Base-by-base conservation (phyloP, 2,888 invertebrate species). In the Nipponacmea schrenckii region DNA sequence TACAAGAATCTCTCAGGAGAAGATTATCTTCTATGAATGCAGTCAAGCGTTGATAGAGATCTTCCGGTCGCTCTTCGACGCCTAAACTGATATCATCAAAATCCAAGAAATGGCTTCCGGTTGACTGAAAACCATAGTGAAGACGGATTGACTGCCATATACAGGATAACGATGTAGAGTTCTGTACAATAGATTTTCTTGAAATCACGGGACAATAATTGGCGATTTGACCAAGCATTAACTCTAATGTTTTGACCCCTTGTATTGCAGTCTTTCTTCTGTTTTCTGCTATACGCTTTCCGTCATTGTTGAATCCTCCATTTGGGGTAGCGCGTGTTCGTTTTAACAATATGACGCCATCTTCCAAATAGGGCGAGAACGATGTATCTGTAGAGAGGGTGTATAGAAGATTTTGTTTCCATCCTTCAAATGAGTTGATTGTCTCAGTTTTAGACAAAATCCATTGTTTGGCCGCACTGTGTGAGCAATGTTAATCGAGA, bases 11-110 rank as follows among this genome's bases (percentile, higher is more conserved):
- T n/a, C 24, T 3, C 7, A 62, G 64, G 3, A 76, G 65, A 15
- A 80, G 62, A 45, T 74, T 81, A 70, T 78, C 78, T 20, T 77
- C 77, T 2, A 76, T 68, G 44, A 79, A 78, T 63, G 67, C 70
- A n/a, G 62, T 67, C 2, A 80, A 24, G 1, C 77, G 56, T 62
- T 80, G 80, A 64, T 63, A 79, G 3, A 79, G 66, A 62, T 80
- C 77, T 31, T 77, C 81, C 3, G 75, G 78, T 3, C 77, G 62
- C 71, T 80, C 79, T 20, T 69, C 72, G 0, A 76, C 73, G 62
- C 76, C 72, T 17, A 78, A 69, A 12, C 74, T 39, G 8, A 81
- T 74, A 24, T 50, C 39, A 26, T 70, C 64, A 45, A 78, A 76
- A 46, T 80, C 77, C 3, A 79, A 15, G 56, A 80, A 78, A 64